Percentiles rank a stretch among this genome's conserved stretches.
phyloP scores from a whole-genome alignment of 2,888 invertebrate genomes.

The Sinhomidia bicolor region DNA sequence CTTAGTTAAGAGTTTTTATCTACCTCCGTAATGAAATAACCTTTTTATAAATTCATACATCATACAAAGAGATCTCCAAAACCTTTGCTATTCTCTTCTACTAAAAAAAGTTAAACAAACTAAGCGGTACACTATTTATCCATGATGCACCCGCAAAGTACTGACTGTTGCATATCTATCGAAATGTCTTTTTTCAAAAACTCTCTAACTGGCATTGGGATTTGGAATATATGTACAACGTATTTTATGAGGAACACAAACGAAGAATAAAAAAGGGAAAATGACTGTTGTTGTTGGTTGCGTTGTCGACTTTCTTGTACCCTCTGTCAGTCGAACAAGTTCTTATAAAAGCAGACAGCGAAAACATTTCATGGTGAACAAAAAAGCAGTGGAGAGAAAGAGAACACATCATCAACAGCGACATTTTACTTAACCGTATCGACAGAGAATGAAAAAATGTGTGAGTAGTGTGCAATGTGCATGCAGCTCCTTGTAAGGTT shows the following conservation, averaged over 20 bases:
- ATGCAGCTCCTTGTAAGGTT: constrained; percentile 21
- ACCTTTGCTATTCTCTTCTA: no score
- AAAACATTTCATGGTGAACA: constrained; percentile 25
- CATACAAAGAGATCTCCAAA: no score
- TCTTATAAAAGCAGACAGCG: constrained; percentile 34
- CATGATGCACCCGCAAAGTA: no score
- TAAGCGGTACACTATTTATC: no score
- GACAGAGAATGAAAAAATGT: not conserved
- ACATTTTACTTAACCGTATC: constrained; percentile 31
- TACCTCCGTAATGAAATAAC: not conserved
- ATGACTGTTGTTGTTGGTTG: not conserved
- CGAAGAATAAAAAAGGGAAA: not conserved
- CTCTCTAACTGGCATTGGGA: not conserved
- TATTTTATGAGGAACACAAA: no score
- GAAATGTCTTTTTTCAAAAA: not conserved
- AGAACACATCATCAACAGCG: not conserved
- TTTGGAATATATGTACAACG: not conserved
- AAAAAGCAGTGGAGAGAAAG: not conserved
- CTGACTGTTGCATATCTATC: no score
- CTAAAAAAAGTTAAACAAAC: no score
- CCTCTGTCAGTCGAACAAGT: constrained; percentile 35
- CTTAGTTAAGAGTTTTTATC: not conserved
- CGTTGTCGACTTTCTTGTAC: constrained; percentile 24
- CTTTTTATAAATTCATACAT: not conserved
- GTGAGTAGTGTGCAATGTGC: not conserved